A percentile compares a stretch with the other conserved stretches of the same genome.
Evolutionary conservation across 2,797 vertebrate genomes (phyloP).

Genomic region (Microctenopoma lineatum): DNA sequence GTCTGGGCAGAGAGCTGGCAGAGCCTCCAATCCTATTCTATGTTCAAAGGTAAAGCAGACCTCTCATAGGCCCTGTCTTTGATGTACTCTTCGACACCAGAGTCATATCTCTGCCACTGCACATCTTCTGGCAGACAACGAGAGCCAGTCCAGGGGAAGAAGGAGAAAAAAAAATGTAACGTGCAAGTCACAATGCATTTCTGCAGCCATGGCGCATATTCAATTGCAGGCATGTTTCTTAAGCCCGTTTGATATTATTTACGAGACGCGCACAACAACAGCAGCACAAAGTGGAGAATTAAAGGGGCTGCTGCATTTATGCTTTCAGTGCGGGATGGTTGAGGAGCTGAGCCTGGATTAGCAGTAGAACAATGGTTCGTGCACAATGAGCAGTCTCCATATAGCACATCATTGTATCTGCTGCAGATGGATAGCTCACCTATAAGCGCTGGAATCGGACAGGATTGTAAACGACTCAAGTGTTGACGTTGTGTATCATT

Average conservation of each 20-base stretch:
- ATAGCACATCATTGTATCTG: constrained; percentile 62
- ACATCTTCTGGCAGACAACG: constrained; percentile 85
- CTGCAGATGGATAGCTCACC: constrained; percentile 70
- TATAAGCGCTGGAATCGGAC: constrained; percentile 61
- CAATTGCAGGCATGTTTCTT: constrained; percentile 67
- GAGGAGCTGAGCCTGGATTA: constrained; percentile 78
- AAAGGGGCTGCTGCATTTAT: constrained; percentile 77
- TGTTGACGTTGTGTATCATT: constrained; percentile 45
- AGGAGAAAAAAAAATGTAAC: constrained; percentile 86
- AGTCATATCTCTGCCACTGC: constrained; percentile 85
- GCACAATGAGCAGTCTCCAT: constrained; percentile 77
- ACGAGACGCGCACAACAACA: constrained; percentile 63
- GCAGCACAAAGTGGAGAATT: constrained; percentile 72
- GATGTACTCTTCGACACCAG: constrained; percentile 90
- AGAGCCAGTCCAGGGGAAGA: constrained; percentile 75
- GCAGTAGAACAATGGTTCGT: constrained; percentile 74
- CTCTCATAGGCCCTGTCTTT: constrained; percentile 86
- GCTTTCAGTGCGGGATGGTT: constrained; percentile 75
- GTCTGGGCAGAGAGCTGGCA: constrained; percentile 87
- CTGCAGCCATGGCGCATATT: constrained; percentile 72
- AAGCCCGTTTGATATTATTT: constrained; percentile 71
- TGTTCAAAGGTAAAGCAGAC: constrained; percentile 90
- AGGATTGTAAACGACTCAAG: constrained; percentile 44
- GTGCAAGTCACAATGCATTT: constrained; percentile 87
- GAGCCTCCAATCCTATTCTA: constrained; percentile 85